Base-by-base conservation (phyloP, 2,888 invertebrate species). In the Rhagonycha fulva region DNA sequence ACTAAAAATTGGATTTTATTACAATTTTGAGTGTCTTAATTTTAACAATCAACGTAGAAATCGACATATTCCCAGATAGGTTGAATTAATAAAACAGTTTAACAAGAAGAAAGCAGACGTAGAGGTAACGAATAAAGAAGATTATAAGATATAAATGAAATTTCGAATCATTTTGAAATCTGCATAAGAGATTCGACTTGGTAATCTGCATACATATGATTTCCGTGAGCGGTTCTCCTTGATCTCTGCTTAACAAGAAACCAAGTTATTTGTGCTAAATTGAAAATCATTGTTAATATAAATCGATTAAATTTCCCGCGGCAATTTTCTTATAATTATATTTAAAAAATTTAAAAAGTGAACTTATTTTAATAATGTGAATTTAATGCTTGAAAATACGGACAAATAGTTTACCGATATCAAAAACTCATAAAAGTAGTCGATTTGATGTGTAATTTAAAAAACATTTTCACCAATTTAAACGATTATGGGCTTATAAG, bases 131-230 rank as follows among this genome's bases (percentile, higher is more conserved):
- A 47, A 26, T 63, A 68, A 61, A 66, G 23, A 47, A 72, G 74
- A 76, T 76, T 76, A 76, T 68, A 70, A 74, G 66, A 67, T 62
- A 70, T 71, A 71, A 76, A 76, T 63, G 76, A 74, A 71, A 60
- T 68, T 47, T 74, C 74, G 68, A 73, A 74, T 74, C 73, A 62
- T 70, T 23, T 74, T 67, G 67, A 72, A 75, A 75, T 75, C 77
- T 62, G 76, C 71, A 76, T 75, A 75, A 68, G 76, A 80, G 78
- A 79, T 79, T 79, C 77, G 74, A 73, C 76, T 68, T 66, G 74
- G 76, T 78, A 81, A 81, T 81, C 81, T 81, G 79, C 80, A 81
- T 81, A 80, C 81, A 79, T 81, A 81, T 77, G 78, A 77, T 78
- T 71, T 74, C 69, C 63, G 77, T 76, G 78, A 76, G 74, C 72